phyloP scores from a whole-genome alignment of 2,888 invertebrate genomes.

The Noctua fimbriata region DNA sequence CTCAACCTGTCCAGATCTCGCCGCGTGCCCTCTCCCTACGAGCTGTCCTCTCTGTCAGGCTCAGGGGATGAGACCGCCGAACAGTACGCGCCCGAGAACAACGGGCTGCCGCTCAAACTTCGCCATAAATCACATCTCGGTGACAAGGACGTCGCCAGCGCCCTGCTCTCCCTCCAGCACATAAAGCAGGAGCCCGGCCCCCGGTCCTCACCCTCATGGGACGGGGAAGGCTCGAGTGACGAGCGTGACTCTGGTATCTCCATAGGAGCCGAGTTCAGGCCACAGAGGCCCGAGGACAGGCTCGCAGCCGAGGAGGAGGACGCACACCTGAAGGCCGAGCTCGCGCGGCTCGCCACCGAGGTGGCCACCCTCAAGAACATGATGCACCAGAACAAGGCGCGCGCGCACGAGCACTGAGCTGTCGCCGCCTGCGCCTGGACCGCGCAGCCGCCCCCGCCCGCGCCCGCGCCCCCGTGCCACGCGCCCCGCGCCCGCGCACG shows the following conservation, averaged over 20 bases:
- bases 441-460: constrained; percentile 73
- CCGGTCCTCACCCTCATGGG: constrained; percentile 95
- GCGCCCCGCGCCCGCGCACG: constrained; percentile 59
- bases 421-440: constrained; percentile 78
- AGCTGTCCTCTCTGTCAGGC: constrained; percentile 93
- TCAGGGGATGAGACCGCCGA: constrained; percentile 89
- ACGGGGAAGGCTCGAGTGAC: constrained; percentile 97
- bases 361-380: constrained; percentile 97
- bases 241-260: constrained; percentile 97
- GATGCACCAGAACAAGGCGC: constrained; percentile 92
- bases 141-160: constrained; percentile 96
- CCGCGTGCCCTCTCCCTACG: constrained; percentile 94
- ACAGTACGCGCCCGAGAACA: constrained; percentile 92
- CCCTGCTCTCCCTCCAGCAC: constrained; percentile 95
- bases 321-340: constrained; percentile 95
- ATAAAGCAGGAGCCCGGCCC: constrained; percentile 96
- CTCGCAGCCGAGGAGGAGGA: constrained; percentile 91
- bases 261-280: constrained; percentile 92
- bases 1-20: constrained; percentile 93
- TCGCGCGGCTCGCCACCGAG: constrained; percentile 97
- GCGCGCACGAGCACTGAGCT: constrained; percentile 88
- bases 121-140: constrained; percentile 97
- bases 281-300: constrained; percentile 82
- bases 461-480: constrained; percentile 56
- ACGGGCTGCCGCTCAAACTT: constrained; percentile 96